Percentiles rank a stretch among this genome's conserved stretches.
Evolutionary conservation across 2,888 invertebrate genomes (phyloP).

Genomic region (Synanthedon myopaeformis): DNA sequence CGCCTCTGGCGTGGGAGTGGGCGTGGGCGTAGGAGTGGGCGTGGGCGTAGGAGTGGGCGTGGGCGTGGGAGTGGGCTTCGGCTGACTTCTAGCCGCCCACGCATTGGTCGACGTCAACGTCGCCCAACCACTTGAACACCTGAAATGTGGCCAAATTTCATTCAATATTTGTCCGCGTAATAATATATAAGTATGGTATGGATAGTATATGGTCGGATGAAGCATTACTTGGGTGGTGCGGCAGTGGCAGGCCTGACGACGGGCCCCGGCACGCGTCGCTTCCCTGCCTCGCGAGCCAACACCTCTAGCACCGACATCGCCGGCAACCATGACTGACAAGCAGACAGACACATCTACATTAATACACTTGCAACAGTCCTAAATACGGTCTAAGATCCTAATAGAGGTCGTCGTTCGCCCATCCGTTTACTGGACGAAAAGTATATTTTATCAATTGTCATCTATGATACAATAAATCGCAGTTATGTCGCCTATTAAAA

Average conservation of each 20-base stretch:
- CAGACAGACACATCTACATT: background rate
- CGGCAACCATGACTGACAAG: conserved; percentile 85
- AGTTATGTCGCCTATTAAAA: too few species aligned
- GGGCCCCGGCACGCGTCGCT: conserved; percentile 83
- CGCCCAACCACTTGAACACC: conserved; percentile 49
- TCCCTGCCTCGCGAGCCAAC: conserved; percentile 82
- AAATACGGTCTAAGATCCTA: too few species aligned
- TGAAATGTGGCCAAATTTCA: conserved; percentile 6
- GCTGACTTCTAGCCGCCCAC: conserved; percentile 50
- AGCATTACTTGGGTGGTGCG: conserved; percentile 8
- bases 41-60: conserved; percentile 13
- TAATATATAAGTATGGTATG: too few species aligned
- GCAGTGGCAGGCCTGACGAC: conserved; percentile 51
- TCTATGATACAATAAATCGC: too few species aligned
- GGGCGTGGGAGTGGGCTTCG: conserved; percentile 11
- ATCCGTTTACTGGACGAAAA: too few species aligned
- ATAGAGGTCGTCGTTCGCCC: too few species aligned
- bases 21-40: conserved; percentile 12
- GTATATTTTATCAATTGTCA: too few species aligned
- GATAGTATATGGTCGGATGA: background rate
- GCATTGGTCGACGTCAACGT: conserved; percentile 55
- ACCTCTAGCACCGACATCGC: conserved; percentile 87
- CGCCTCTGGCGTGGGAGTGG: conserved; percentile 5
- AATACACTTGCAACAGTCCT: too few species aligned
- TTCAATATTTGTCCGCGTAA: too few species aligned